phyloP scores from a whole-genome alignment of 2,113 vertebrate species.

The Crotophaga sulcirostris region DNA sequence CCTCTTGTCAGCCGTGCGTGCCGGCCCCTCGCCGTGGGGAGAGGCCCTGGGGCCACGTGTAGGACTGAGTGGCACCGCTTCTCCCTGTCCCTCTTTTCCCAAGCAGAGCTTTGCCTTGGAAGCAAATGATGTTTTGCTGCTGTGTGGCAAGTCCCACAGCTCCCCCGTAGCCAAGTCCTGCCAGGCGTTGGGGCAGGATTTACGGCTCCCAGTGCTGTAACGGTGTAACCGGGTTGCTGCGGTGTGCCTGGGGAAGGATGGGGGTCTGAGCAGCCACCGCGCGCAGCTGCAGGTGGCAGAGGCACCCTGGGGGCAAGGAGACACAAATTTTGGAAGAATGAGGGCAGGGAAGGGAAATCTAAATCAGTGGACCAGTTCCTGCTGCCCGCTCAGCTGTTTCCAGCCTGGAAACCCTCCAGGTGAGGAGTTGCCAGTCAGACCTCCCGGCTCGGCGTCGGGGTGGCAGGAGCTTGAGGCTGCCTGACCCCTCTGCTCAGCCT shows the following conservation, averaged over 20 bases:
- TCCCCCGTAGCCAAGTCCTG: not conserved
- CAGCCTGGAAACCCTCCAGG: not conserved
- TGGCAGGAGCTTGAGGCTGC: not conserved
- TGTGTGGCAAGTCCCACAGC: not conserved
- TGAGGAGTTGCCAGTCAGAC: not conserved
- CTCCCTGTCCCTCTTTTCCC: not conserved
- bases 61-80: not conserved
- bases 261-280: not conserved
- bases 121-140: not conserved
- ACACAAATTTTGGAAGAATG: not conserved
- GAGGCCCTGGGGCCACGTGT: not conserved
- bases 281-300: rapidly evolving
- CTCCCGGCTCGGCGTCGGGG: not conserved
- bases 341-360: not conserved
- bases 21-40: not conserved
- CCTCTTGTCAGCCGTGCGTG: not conserved
- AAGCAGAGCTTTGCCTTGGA: not conserved
- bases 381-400: not conserved
- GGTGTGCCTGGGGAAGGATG: not conserved
- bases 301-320: not conserved
- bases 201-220: not conserved
- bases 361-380: not conserved
- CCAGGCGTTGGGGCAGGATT: rapidly evolving
- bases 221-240: not conserved
- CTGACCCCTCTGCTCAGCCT: not conserved